Base-by-base conservation (phyloP, 2,797 vertebrate genomes). In the Gephyroberyx darwinii region DNA sequence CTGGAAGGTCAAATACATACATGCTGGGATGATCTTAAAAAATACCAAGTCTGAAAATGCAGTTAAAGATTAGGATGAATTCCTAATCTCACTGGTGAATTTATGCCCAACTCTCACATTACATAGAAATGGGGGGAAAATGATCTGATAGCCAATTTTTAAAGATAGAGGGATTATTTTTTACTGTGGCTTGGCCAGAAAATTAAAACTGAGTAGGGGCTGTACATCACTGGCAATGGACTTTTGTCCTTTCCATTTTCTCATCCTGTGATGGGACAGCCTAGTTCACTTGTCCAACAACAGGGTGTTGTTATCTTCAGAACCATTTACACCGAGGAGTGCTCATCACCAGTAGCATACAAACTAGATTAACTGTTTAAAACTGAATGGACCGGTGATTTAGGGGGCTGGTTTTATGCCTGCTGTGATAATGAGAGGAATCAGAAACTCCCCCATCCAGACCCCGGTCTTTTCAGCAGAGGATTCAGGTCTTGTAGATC, bases 371-470 rank as follows among this genome's bases (percentile, higher is more conserved):
- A 77, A 77, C 56, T 13, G 33, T 69, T 88, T 80, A 17, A 33
- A 65, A 78, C 43, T 65, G 74, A 80, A 63, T 69, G 69, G 74
- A 53, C 65, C 31, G 52, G 17, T 57, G 57, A 63, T 52, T 69
- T 35, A 66, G 63, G 55, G 33, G 26, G 19, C 19, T 78, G 75
- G 69, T 85, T 85, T 84, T 84, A 78, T 52, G 69, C 52, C 31
- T 37, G 20, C 65, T 71, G 66, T 64, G 78, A 87, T 63, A 77
- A 78, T 80, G 64, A 84, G 65, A 65, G 79, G 39, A 70, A n/a
- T 74, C 58, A 69, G 72, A 64, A 86, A 66, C 78, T 61, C 51
- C 63, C 57, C 56, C 48, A 59, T 57, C 39, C 19, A 75, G 56
- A 58, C 37, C 51, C 57, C 53, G 58, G 37, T 81, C 70, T 76